These are phyloP conservation scores for Drosophila quinaria DNA, from an alignment of 2,888 invertebrate species.

Conservation along the genomic window DNA sequence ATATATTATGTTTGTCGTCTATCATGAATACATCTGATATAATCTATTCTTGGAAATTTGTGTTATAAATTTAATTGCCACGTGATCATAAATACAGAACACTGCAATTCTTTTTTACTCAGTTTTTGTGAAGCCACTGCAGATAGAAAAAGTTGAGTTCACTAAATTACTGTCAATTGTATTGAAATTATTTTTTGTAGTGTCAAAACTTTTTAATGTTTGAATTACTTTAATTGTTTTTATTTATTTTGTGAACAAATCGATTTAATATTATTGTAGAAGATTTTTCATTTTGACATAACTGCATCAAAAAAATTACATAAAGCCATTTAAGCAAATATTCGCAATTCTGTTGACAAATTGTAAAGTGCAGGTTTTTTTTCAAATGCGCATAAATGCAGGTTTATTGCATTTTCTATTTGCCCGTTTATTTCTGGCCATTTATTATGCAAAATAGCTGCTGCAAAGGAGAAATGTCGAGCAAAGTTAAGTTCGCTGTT, in stretches of 20 bases:
- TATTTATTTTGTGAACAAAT: slow-evolving; percentile 23
- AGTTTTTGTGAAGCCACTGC: slow-evolving; percentile 28
- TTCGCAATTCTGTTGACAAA: slow-evolving; percentile 43
- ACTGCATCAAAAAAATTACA: slow-evolving; percentile 42
- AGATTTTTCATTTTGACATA: slow-evolving; percentile 24
- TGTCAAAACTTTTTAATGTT: neutral
- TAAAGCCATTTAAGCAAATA: slow-evolving; percentile 65
- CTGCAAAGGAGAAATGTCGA: neutral
- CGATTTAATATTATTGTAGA: slow-evolving; percentile 41
- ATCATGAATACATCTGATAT: slow-evolving; percentile 1
- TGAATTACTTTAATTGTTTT: slow-evolving; percentile 61
- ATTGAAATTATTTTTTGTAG: slow-evolving; percentile 29
- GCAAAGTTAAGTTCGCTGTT: neutral
- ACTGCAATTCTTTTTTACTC: neutral
- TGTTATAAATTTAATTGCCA: slow-evolving; percentile 16
- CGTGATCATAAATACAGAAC: slow-evolving; percentile 1
- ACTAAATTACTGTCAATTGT: slow-evolving; percentile 49
- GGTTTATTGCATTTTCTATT: slow-evolving; percentile 7
- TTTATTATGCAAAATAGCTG: slow-evolving; percentile 37
- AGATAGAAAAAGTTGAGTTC: slow-evolving; percentile 17
- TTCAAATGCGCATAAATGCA: slow-evolving; percentile 6
- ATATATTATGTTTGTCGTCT: neutral
- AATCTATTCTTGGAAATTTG: neutral
- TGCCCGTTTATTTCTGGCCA: slow-evolving; percentile 3
- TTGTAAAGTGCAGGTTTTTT: slow-evolving; percentile 18